phyloP scores from a whole-genome alignment of 2,888 invertebrate genomes.

The Abscondita cerata region DNA sequence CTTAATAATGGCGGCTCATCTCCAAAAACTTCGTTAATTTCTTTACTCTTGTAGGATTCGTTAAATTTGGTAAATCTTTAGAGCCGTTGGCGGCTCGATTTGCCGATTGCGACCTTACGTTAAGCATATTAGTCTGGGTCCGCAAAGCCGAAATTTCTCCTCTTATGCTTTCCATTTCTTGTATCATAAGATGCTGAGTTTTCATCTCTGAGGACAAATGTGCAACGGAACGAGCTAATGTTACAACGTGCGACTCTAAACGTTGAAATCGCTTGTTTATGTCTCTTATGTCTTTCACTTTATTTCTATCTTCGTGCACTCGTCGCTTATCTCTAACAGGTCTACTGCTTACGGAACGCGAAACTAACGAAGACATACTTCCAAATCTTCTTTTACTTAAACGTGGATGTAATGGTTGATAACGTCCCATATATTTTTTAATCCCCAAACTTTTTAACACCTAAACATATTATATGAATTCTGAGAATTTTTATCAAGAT shows the following conservation, averaged over 20 bases:
- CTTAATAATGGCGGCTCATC: constrained; percentile 90
- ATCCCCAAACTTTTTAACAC: constrained; percentile 69
- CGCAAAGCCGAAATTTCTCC: constrained; percentile 81
- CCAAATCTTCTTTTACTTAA: constrained; percentile 72
- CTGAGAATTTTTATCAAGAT: constrained; percentile 11
- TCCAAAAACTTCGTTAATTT: constrained; percentile 89
- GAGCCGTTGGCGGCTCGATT: constrained; percentile 62
- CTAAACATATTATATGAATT: constrained; percentile 41
- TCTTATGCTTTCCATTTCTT: constrained; percentile 87
- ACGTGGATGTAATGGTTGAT: constrained; percentile 66
- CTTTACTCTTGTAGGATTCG: constrained; percentile 88
- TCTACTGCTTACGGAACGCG: constrained; percentile 83
- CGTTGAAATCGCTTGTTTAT: constrained; percentile 88
- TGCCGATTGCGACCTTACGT: constrained; percentile 72
- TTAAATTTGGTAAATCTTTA: constrained; percentile 73
- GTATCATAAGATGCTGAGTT: constrained; percentile 86
- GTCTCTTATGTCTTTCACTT: constrained; percentile 67
- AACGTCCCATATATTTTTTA: constrained; percentile 61
- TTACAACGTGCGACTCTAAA: constrained; percentile 90
- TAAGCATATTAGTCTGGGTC: constrained; percentile 69
- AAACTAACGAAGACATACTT: constrained; percentile 83
- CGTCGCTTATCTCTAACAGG: constrained; percentile 75
- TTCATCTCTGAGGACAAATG: constrained; percentile 92
- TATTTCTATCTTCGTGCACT: constrained; percentile 77
- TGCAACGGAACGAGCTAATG: constrained; percentile 87